Evolutionary conservation across 1,140 invertebrate species (phyloP), one percentile per base, ranked within the genome.

Genomic region (Zaprionus ornatus): DNA sequence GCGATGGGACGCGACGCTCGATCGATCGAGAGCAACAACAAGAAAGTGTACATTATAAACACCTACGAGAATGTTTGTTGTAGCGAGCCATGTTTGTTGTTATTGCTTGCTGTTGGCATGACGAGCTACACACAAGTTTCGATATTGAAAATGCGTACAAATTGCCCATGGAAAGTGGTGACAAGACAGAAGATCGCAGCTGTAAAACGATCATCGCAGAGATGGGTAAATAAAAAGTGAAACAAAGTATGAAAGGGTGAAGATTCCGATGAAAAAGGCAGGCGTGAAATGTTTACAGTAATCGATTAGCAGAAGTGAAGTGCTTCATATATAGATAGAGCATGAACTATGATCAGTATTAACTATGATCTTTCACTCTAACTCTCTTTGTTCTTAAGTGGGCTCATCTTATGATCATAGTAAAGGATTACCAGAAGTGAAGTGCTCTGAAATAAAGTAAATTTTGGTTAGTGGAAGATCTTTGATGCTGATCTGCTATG

Each of bases 31-130:
- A 54, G 32, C 67, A 66, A 72, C 72, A 75, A 80, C 82, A 74
- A 80, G 77, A 80, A 82, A 84, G 85, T 88, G 84, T 84, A 88
- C 83, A 83, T 88, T 87, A 88, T 87, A 88, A 87, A 88, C 84
- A 88, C 84, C 84, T 88, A 88, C 84, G 84, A 88, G 83, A 80
- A 84, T 80, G 75, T 77, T 61, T 74, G 72, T 70, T 70, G 60
- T 61, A 27, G n/a, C 40, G 40, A 45, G 12, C 37, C 37, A 32
- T 57, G 37, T 37, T 12, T 64, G 35, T 54, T 74, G 71, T 40
- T 69, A 59, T 62, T 62, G 65, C 25, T 19, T 67, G 62, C 25
- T 59, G 56, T 21, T 63, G 61, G 12, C 45, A 21, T 52, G 45
- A 29, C 45, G 23, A 61, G 48, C 40, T 42, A 77, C 70, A 74